Evolutionary conservation across 2,113 vertebrate genomes (phyloP), one percentile per base, ranked within the genome.

Genomic region (Proterorhinus semilunaris): DNA sequence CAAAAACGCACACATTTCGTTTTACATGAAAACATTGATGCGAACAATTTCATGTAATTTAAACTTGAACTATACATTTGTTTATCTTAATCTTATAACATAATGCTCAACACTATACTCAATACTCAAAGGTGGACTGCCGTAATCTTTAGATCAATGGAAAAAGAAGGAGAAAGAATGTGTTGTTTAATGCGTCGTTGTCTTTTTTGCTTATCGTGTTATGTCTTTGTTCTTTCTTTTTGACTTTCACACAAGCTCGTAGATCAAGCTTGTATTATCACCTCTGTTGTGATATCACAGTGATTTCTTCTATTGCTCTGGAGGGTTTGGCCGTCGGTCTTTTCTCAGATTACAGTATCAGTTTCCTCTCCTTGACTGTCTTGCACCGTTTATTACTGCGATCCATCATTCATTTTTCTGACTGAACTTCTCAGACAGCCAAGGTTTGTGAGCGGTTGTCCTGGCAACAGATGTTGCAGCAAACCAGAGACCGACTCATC

Each of bases 381-480:
- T 77, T n/a, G 59, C 10, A 1, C 13, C 42, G 44, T 73, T 85
- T 68, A 67, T 77, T 78, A 62, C 50, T 43, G 67, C 16, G 64
- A 65, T 61, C 62, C 59, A 65, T 74, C 68, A 52, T 58, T 50
- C 69, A 15, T 86, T 61, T 81, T 63, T 72, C 17, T 72, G 65
- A 36, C 67, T 16, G 48, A 78, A 68, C 65, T 55, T 59, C 53
- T 79, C 68, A 43, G 62, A 79, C 71, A 69, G 77, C 65, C 79
- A 66, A 7, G 75, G 57, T 74, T 64, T 68, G 66, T 42, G 52
- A 74, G 43, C 45, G 27, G 88, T 91, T 82, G 87, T 83, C 81
- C 84, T 85, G 84, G 87, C 75, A 86, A 90, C 84, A 81, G 82
- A 87, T 87, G 83, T 74, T 87, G 79, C 79, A 71, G 74, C 50